A percentile compares a stretch with the other conserved stretches of the same genome.
Evolutionary conservation across 2,113 vertebrate species (phyloP).

Genomic region (Papio anubis): DNA sequence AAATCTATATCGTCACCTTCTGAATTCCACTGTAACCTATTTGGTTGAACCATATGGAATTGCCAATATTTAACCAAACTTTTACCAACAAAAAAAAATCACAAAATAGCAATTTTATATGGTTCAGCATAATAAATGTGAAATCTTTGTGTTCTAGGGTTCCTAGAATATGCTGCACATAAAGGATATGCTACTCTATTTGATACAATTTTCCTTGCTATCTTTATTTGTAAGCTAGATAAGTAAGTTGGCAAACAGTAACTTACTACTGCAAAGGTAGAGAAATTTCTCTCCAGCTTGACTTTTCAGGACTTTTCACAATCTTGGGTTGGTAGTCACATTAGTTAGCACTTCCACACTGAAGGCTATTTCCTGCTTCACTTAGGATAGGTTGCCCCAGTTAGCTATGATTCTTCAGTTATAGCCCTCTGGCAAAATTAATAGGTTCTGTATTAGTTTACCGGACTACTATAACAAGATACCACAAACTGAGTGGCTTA

Average conservation of each 20-base stretch:
- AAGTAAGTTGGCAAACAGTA: background rate
- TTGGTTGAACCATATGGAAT: slow-evolving; percentile 5
- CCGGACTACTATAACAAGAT: background rate
- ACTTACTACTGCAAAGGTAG: background rate
- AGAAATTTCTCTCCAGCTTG: background rate
- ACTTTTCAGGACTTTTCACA: background rate
- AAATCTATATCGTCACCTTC: slow-evolving; percentile 11
- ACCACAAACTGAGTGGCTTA: background rate
- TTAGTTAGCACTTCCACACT: slow-evolving; percentile 13
- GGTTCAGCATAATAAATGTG: background rate
- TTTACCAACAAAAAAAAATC: background rate
- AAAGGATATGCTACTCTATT: slow-evolving; percentile 7
- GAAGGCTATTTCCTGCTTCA: slow-evolving; percentile 46
- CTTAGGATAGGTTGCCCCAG: background rate
- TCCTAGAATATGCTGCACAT: background rate
- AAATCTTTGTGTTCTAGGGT: background rate
- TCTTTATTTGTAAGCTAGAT: background rate
- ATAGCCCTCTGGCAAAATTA: slow-evolving; percentile 10
- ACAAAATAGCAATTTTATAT: background rate
- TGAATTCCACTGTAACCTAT: background rate
- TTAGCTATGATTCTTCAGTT: background rate
- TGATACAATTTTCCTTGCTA: slow-evolving; percentile 31
- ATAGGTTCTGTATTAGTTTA: background rate
- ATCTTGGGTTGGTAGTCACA: slow-evolving; percentile 10
- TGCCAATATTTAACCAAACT: slow-evolving; percentile 9